These are phyloP conservation scores for Lacerta bilineata DNA, from an alignment of 2,797 vertebrate genomes.

Conservation along the genomic window DNA sequence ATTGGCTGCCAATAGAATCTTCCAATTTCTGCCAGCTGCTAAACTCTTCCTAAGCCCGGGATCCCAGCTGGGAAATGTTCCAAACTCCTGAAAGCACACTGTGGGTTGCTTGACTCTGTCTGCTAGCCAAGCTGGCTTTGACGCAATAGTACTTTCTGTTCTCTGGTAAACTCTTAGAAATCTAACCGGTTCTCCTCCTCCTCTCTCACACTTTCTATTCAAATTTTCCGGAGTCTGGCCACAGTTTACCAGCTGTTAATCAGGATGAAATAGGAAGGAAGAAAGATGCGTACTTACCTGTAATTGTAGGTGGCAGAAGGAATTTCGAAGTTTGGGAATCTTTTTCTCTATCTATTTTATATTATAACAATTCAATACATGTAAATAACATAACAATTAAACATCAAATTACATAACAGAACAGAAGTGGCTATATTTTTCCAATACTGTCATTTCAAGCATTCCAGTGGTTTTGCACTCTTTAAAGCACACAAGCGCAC, in stretches of 20 bases:
- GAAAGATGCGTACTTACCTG: background rate
- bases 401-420: no score
- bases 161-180: background rate
- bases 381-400: no score
- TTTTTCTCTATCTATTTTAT: background rate
- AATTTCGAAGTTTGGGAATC: background rate
- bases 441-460: no score
- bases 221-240: no score
- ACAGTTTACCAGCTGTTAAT: no score
- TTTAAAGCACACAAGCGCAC: no score
- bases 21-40: constrained; percentile 15
- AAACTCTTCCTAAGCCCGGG: background rate
- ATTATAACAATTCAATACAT: no score
- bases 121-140: accelerated
- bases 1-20: constrained; percentile 7
- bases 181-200: background rate
- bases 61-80: constrained; percentile 8
- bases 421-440: no score
- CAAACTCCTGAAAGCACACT: background rate
- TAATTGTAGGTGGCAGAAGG: background rate
- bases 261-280: background rate
- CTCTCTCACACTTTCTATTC: background rate
- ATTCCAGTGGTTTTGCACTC: no score
- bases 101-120: background rate
- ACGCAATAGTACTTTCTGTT: constrained; percentile 15